These are phyloP conservation scores for Delichon dasypus DNA, from an alignment of 2,797 vertebrate genomes.

Conservation along the genomic window DNA sequence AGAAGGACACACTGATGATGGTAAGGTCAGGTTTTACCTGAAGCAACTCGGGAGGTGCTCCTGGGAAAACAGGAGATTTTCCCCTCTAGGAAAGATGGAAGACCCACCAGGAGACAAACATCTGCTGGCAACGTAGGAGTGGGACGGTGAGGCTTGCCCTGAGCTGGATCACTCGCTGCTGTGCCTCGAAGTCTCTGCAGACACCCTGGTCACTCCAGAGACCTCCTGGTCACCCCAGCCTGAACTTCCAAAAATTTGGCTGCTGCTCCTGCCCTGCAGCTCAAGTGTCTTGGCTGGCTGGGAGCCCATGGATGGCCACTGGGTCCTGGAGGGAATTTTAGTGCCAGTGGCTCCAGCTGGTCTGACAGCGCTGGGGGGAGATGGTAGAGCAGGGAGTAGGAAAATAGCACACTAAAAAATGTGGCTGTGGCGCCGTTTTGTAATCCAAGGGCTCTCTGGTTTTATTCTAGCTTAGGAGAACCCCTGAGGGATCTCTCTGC, in stretches of 20 bases:
- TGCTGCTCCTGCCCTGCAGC: background rate
- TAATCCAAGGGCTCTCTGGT: background rate
- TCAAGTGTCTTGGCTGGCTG: background rate
- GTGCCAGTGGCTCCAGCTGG: constrained; percentile 36
- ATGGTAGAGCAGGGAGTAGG: background rate
- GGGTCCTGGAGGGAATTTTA: background rate
- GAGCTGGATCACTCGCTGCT: background rate
- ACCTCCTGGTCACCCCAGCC: background rate
- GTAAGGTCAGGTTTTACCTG: background rate
- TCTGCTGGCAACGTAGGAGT: background rate
- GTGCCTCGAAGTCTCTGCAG: background rate
- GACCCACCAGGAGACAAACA: background rate
- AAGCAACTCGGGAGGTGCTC: background rate
- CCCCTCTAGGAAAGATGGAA: background rate
- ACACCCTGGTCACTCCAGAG: background rate
- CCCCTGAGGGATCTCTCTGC: background rate
- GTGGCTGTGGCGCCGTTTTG: background rate
- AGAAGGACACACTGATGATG: rapidly evolving
- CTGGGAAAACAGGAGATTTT: background rate
- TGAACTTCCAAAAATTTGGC: background rate
- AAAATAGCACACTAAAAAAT: background rate
- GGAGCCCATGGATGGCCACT: background rate
- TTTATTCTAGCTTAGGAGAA: constrained; percentile 30
- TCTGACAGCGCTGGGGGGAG: background rate
- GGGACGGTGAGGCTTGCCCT: background rate